phyloP scores from a whole-genome alignment of 2,113 vertebrate species.

The Ceuthmochares aereus region DNA sequence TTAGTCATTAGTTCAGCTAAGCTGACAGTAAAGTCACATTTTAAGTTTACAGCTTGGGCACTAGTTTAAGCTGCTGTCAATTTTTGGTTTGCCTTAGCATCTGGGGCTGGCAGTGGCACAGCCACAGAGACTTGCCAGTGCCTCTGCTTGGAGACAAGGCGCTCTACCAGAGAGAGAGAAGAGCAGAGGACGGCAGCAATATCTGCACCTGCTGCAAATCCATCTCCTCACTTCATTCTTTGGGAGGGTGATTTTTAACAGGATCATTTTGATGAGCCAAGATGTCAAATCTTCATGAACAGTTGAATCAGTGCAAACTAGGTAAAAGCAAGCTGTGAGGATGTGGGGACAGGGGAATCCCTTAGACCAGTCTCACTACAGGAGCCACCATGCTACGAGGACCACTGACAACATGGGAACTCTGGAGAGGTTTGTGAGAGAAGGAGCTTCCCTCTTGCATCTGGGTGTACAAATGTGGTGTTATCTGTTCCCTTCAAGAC shows the following conservation, averaged over 20 bases:
- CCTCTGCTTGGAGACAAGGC: background rate
- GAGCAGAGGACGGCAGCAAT: background rate
- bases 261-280: rapidly evolving
- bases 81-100: background rate
- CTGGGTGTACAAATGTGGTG: background rate
- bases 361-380: background rate
- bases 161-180: background rate
- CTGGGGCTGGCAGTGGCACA: background rate
- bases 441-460: background rate
- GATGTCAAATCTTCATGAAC: background rate
- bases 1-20: background rate
- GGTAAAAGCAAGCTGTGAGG: background rate
- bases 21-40: background rate
- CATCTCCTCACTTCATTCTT: background rate
- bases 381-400: rapidly evolving
- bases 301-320: background rate
- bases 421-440: background rate
- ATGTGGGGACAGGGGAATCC: background rate
- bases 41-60: background rate
- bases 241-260: background rate
- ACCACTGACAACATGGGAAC: rapidly evolving
- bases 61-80: background rate
- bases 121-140: background rate
- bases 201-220: background rate
- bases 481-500: background rate